These are phyloP conservation scores for Leucosticte australis DNA, from an alignment of 2,113 vertebrate genomes.

Conservation along the genomic window DNA sequence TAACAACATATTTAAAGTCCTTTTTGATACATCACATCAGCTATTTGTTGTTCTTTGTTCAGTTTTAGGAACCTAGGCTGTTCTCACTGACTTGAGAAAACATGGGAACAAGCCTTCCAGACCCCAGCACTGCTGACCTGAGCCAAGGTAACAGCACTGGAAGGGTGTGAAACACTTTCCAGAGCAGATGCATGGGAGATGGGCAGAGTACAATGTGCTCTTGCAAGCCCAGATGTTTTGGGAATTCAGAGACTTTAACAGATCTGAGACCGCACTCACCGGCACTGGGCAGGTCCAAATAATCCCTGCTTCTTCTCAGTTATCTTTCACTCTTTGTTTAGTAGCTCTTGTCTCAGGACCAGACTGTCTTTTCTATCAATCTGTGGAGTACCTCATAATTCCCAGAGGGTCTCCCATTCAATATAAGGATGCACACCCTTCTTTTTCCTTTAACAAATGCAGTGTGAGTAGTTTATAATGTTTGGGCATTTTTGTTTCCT, in stretches of 20 bases:
- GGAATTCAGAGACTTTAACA: background rate
- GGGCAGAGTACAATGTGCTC: background rate
- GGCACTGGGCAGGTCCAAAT: background rate
- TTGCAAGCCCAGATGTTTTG: background rate
- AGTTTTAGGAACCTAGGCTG: background rate
- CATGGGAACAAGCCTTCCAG: background rate
- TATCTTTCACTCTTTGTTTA: background rate
- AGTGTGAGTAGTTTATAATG: constrained; percentile 38
- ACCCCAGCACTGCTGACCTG: background rate
- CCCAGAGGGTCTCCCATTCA: background rate
- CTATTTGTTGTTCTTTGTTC: background rate
- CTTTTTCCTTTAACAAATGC: constrained; percentile 20
- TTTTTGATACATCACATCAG: background rate
- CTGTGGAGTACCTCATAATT: background rate
- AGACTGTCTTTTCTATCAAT: background rate
- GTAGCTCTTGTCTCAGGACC: background rate
- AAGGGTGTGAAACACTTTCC: background rate
- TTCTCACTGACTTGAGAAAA: background rate
- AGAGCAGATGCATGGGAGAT: rapidly evolving
- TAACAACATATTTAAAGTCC: background rate
- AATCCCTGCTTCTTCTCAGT: background rate
- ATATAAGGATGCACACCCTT: background rate
- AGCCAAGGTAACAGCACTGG: background rate
- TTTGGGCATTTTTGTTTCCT: constrained; percentile 50
- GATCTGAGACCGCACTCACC: background rate